Evolutionary conservation across 2,113 vertebrate genomes (phyloP), one percentile per base, ranked within the genome.

Genomic region (Tauraco erythrolophus): DNA sequence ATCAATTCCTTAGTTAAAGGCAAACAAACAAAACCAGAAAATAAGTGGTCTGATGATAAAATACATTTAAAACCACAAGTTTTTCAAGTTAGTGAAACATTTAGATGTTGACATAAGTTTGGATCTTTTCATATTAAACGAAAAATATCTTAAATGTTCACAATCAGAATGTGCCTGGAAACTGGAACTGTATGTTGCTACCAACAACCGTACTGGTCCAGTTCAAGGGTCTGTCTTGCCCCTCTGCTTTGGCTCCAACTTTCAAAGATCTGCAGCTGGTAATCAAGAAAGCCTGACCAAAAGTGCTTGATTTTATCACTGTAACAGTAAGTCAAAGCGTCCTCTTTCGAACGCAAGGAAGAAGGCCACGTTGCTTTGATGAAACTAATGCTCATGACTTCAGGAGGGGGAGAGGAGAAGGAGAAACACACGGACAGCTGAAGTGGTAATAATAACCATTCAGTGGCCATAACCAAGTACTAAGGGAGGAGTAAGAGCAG

Each of bases 1-100:
- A 62, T 97, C 94, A 54, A 96, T 95, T 93, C 96, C 97, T 98
- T 93, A 45, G 84, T 76, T 58, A 66, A 80, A 93, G 62, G 45
- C 45, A 92, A 95, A 66, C 30, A 80, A 65, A 92, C 19, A 71
- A 62, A 81, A 65, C 1, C 31, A 90, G 27, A 61, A 95, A 88
- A 24, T 62, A 70, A 91, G 23, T 19, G 23, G 50, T 14, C 66
- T 92, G 37, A 60, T 61, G 9, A 58, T 28, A 75, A 88, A 88
- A 66, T 74, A 25, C 1, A 83, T 41, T 54, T 84, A 25, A 92
- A 96, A 78, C 9, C 10, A 78, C 9, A 76, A 83, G 21, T 72
- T 84, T 60, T 43, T 43, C 41, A 43, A 43, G 41, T 43, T 48
- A 66, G 19, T 30, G 45, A 82, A 92, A 54, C 14, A 91, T 60